Evolutionary conservation across 2,113 vertebrate genomes (phyloP).

Genomic region (Diadophis punctatus): DNA sequence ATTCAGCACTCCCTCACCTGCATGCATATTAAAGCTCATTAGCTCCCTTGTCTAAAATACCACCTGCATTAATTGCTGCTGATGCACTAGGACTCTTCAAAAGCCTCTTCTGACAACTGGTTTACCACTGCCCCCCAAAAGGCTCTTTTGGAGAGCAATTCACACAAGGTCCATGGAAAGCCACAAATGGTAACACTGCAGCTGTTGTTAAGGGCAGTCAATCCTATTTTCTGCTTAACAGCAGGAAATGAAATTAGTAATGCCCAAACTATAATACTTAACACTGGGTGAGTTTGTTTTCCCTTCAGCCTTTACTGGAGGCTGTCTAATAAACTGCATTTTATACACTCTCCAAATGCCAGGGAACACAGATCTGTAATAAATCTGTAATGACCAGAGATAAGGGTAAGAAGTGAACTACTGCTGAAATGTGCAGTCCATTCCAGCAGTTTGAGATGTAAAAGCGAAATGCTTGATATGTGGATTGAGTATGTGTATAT

Average conservation of each 20-base stretch:
- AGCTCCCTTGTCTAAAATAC: conserved; percentile 97
- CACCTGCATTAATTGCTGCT: conserved; percentile 97
- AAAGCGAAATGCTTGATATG: not conserved
- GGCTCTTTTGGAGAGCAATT: conserved; percentile 59
- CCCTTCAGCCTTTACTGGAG: conserved; percentile 46
- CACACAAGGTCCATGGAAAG: conserved; percentile 48
- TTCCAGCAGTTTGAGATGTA: not conserved
- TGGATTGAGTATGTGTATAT: not conserved
- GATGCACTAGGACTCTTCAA: conserved; percentile 80
- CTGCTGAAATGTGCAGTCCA: not conserved
- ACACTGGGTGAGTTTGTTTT: conserved; percentile 45
- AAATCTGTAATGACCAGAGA: not conserved
- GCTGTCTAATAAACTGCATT: conserved; percentile 15
- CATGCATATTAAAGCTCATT: conserved; percentile 99
- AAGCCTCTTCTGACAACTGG: conserved; percentile 76
- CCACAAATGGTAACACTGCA: conserved; percentile 61
- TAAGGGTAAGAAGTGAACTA: not conserved
- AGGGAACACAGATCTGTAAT: not conserved
- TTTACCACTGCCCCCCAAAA: conserved; percentile 65
- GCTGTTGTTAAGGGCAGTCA: conserved; percentile 69
- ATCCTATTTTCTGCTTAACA: conserved; percentile 70
- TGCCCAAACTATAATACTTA: conserved; percentile 55
- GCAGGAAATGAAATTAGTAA: conserved; percentile 73
- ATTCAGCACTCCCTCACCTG: conserved; percentile 97
- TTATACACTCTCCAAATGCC: conserved; percentile 4